Evolutionary conservation across 2,888 invertebrate genomes (phyloP), one percentile per base, ranked within the genome.

Genomic region (Cantharis rufa): DNA sequence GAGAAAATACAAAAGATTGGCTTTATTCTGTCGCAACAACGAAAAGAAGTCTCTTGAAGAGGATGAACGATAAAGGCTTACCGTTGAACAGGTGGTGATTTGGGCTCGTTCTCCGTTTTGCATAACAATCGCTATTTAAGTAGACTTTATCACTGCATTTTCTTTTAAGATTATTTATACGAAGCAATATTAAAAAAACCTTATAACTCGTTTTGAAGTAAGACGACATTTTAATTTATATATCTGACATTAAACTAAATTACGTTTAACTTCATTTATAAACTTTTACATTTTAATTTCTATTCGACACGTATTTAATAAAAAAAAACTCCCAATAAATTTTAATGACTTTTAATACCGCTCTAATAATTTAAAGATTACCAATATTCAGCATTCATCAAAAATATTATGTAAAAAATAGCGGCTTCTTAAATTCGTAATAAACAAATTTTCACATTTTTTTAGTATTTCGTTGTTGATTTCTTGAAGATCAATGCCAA

Each of bases 81-180:
- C 82, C 82, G 81, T 83, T 83, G 86, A 87, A 86, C 88, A 88
- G 88, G 88, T 88, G 88, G 86, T 88, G 87, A 87, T 88, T 87
- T 86, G 84, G 86, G 83, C 83, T 84, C 83, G 76, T 84, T 80
- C 83, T 85, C 84, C 87, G 87, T 87, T 88, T 88, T 88, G 88
- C 88, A 88, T 88, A 88, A 88, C 88, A 88, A 88, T 88, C 86
- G 86, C 86, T 85, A 85, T 84, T 86, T 87, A 87, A 88, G 86
- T 85, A 85, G 86, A 85, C 85, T 86, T 86, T 87, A 87, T 87
- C 86, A 85, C 86, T 87, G 86, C 86, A 79, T 83, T 82, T 86
- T 87, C 86, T 86, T 86, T 87, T 86, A 86, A 83, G 84, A 32
- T 87, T 87, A 86, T 86, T 87, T 87, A 48, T 48, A 86, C 86